Evolutionary conservation across 2,888 invertebrate species (phyloP).

Genomic region (Meiosimyza platycephala): DNA sequence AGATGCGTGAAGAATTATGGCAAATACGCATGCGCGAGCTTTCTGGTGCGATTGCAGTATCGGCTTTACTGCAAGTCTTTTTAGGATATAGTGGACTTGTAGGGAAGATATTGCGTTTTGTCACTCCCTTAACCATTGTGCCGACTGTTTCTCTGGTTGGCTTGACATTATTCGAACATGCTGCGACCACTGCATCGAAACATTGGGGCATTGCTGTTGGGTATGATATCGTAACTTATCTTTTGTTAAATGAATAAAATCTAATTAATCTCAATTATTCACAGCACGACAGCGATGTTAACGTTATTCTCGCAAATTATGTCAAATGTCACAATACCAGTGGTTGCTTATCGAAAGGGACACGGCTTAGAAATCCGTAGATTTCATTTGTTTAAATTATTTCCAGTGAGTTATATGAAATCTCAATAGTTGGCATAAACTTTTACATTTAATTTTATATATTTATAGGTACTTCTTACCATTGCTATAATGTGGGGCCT

Average conservation of each 20-base stretch:
- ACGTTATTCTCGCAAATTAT: constrained; percentile 85
- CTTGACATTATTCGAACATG: constrained; percentile 83
- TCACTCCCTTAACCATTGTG: constrained; percentile 86
- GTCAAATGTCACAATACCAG: constrained; percentile 74
- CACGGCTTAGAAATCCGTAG: constrained; percentile 71
- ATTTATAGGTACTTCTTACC: constrained; percentile 79
- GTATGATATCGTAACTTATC: constrained; percentile 65
- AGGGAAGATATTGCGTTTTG: constrained; percentile 78
- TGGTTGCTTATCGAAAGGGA: constrained; percentile 71
- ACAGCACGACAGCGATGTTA: constrained; percentile 77
- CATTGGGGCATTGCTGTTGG: constrained; percentile 87
- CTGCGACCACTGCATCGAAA: constrained; percentile 81
- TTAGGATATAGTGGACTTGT: constrained; percentile 80
- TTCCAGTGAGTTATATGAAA: constrained; percentile 73
- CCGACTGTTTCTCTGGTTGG: constrained; percentile 88
- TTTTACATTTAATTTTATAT: not conserved
- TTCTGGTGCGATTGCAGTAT: constrained; percentile 85
- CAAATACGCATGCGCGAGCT: constrained; percentile 81
- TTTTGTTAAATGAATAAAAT: not conserved
- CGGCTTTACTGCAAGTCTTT: constrained; percentile 80
- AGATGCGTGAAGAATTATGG: constrained; percentile 75
- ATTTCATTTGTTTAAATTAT: constrained; percentile 82
- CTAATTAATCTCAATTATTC: not conserved
- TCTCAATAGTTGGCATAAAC: not conserved
- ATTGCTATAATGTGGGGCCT: constrained; percentile 82